These are phyloP conservation scores for Iguana delicatissima DNA, from an alignment of 2,797 vertebrate genomes.

Conservation along the genomic window DNA sequence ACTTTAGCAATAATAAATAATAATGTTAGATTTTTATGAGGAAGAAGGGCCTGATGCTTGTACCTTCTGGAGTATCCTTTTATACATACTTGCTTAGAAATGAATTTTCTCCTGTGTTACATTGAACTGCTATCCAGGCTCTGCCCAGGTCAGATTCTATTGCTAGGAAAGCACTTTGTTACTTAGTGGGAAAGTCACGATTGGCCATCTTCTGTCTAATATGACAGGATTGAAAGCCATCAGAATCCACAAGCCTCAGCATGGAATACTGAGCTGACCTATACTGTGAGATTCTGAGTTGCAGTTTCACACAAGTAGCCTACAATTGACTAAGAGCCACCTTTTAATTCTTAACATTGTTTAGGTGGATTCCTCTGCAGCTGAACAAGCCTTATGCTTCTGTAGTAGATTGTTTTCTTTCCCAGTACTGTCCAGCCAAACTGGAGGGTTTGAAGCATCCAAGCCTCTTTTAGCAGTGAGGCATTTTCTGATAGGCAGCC, in stretches of 20 bases:
- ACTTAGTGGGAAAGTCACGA: constrained; percentile 22
- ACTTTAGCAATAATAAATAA: constrained; percentile 75
- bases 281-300: background rate
- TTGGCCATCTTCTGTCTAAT: background rate
- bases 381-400: background rate
- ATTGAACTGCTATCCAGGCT: background rate
- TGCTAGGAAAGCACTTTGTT: constrained; percentile 25
- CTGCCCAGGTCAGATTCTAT: constrained; percentile 26
- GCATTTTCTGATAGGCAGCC: too few relatives aligned
- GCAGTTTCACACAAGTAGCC: background rate
- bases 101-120: constrained; percentile 48
- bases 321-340: background rate
- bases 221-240: background rate
- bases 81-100: constrained; percentile 1
- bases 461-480: background rate
- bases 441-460: background rate
- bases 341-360: background rate
- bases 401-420: background rate
- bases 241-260: background rate
- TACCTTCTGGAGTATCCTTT: constrained; percentile 49
- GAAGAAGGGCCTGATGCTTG: constrained; percentile 40
- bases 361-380: background rate
- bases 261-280: background rate
- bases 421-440: background rate
- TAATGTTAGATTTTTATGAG: constrained; percentile 62